Evolutionary conservation across 1,140 invertebrate species (phyloP), one percentile per base, ranked within the genome.

Genomic region (Hermetia illucens): DNA sequence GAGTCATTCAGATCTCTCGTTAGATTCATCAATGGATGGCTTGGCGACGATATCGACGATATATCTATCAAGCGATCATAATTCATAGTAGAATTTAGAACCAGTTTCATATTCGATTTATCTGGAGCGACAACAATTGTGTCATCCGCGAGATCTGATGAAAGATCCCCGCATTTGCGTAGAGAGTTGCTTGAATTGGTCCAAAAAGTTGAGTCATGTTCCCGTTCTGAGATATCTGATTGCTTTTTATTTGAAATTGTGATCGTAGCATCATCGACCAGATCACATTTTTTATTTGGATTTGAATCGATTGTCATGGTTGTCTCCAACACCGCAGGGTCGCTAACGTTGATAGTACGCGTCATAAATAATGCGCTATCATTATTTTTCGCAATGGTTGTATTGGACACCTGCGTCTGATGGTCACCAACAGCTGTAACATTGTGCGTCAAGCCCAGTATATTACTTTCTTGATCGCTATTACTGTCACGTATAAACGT

Each of bases 51-150:
- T 2, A 44, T 43, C 0, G 38, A 44, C 19, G 30, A 50, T 1
- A 58, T 31, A 21, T 58, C 53, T 21, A 58, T 35, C 20, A 58
- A 35, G 2, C 49, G 41, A 21, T 58, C 53, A 17, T 32, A 13
- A 5, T 5, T 5, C 4, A 58, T 34, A 0, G 55, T 58, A 1
- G 55, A 58, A 19, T 56, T 58, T 3, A 58, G 32, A 1, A 52
- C 50, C 41, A 58, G 25, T 39, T 56, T 58, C 55, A 58, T 55
- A 31, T 45, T 43, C 12, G 40, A 30, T 22, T 50, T 55, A 29
- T 53, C 41, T 1, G 55, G 53, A 3, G 55, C 45, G n/a, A n/a
- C n/a, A n/a, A n/a, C 43, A 57, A 20, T 6, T 16, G 5, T 2
- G 41, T 54, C 31, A 58, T n/a, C 24, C 24, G 8, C 24, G 8